Base-by-base conservation (phyloP, 2,888 invertebrate genomes). In the Argyresthia albistria region DNA sequence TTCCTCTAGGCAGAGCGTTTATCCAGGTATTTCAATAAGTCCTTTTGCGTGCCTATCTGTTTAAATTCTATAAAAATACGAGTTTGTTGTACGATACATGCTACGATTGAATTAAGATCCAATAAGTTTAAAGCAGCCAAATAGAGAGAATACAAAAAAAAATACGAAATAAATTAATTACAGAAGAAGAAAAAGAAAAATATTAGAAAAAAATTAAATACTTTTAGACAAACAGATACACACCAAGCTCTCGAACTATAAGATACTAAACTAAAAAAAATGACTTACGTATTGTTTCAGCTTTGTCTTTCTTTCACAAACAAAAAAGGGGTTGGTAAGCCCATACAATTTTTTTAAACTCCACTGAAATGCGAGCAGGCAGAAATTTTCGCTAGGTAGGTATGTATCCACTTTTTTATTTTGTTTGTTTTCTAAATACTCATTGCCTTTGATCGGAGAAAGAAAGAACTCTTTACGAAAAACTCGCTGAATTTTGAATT, bases 271-370 rank as follows among this genome's bases (percentile, higher is more conserved):
- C 45, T 45, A 53, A 56, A 58, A 56, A 58, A 63, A 63, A 59
- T 61, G 6, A 63, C 53, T 57, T 62, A 66, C 60, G 72, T 71
- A 75, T 76, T 77, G 73, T 80, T 73, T 69, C 58, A 57, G 57
- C 60, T 66, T 68, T 65, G 63, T 64, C 65, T 67, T 64, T 59
- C 65, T 50, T 47, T 37, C 46, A 36, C 35, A 53, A 54, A 54
- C 51, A 65, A 64, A 25, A 72, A 81, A 75, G 83, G n/a, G 83
- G 79, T 79, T 76, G 70, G 60, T 63, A 67, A 69, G 65, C 65
- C 60, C 70, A 73, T 70, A 64, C 71, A 73, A 80, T 78, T 75
- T 72, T 48, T 48, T 48, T 48, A 69, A 51, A 46, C 46, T 54
- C 46, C 51, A 54, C 16, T 51, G 42, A 42, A 42, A 36, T 45